Evolutionary conservation across 2,888 invertebrate species (phyloP).

Genomic region (Ecdyonurus torrentis): DNA sequence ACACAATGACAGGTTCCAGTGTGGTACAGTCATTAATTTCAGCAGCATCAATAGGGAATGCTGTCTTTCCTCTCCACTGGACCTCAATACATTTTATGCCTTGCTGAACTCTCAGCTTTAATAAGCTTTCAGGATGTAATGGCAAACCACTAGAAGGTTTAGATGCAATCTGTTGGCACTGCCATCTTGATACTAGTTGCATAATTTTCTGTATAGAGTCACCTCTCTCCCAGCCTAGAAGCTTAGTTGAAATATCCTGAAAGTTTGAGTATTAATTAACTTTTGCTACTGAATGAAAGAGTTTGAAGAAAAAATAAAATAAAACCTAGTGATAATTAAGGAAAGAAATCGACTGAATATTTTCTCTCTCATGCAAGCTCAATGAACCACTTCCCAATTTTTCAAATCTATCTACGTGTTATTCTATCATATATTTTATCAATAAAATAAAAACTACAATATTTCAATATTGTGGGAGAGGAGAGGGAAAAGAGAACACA

Average conservation of each 20-base stretch:
- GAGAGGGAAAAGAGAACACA: not conserved
- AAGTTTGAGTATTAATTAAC: too few relatives aligned
- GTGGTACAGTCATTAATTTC: constrained; percentile 38
- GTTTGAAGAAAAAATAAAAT: too few relatives aligned
- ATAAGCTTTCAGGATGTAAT: not conserved
- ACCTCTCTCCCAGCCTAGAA: not conserved
- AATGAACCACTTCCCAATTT: too few relatives aligned
- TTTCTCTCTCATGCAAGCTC: too few relatives aligned
- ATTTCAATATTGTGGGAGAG: too few relatives aligned
- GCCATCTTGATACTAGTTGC: constrained; percentile 18
- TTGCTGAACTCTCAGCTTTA: not conserved
- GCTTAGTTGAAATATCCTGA: constrained; percentile 3
- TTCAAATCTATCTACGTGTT: too few relatives aligned
- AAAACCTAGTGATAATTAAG: too few relatives aligned
- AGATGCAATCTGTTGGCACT: not conserved
- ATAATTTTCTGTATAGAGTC: constrained; percentile 6
- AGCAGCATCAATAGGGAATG: constrained; percentile 19
- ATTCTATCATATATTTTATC: too few relatives aligned
- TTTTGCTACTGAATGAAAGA: too few relatives aligned
- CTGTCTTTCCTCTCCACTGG: not conserved
- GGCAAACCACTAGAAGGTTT: not conserved
- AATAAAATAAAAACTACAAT: too few relatives aligned
- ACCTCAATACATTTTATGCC: not conserved
- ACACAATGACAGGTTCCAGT: constrained; percentile 46
- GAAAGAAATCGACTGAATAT: too few relatives aligned